phyloP scores from a whole-genome alignment of 2,797 vertebrate species.

The Emys orbicularis region DNA sequence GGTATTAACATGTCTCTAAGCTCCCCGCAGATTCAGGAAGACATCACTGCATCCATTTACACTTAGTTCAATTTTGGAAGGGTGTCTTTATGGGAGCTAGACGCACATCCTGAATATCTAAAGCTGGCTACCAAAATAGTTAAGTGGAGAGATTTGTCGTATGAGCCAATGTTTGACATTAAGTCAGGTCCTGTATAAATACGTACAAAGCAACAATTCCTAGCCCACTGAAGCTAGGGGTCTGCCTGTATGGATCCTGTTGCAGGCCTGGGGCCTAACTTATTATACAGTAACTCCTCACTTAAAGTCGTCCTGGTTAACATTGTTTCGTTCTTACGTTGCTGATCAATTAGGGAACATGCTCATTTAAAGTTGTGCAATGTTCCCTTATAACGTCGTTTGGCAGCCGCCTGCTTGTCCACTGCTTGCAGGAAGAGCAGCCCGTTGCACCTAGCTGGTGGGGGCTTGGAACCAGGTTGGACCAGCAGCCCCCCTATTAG shows the following conservation, averaged over 20 bases:
- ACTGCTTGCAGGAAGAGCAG: no score
- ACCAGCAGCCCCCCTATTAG: no score
- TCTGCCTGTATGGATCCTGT: not conserved
- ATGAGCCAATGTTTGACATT: not conserved
- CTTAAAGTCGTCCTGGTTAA: no score
- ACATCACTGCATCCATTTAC: not conserved
- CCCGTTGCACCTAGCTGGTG: no score
- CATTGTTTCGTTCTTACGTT: no score
- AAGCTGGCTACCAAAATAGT: not conserved
- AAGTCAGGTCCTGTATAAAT: rapidly evolving
- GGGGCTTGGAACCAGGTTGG: no score
- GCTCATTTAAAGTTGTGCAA: no score
- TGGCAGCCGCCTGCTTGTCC: no score
- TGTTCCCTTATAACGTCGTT: no score
- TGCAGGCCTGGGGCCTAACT: not conserved
- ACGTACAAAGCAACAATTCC: not conserved
- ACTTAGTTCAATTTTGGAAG: not conserved
- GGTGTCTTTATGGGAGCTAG: not conserved
- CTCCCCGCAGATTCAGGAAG: not conserved
- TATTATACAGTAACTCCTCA: not conserved
- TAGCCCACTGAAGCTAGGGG: not conserved
- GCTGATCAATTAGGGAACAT: no score
- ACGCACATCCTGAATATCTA: not conserved
- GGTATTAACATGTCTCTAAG: not conserved
- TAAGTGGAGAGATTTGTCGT: not conserved